phyloP scores from a whole-genome alignment of 1,140 invertebrate species.

The Xylocopa sonorina region DNA sequence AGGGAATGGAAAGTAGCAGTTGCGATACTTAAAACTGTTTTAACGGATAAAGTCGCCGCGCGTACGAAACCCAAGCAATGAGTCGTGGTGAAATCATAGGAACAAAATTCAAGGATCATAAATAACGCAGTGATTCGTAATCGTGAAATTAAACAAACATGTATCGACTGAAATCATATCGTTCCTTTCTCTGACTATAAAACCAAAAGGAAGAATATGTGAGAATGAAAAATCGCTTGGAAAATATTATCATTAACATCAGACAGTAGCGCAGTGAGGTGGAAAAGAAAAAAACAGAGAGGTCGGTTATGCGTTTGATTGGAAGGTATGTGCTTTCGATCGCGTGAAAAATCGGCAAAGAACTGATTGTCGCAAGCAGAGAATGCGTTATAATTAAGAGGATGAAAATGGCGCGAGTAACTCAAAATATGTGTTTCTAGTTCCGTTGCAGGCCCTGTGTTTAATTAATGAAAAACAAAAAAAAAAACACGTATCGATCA shows the following conservation, averaged over 20 bases:
- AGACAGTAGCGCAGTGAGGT: neutral
- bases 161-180: too few relatives aligned
- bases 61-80: constrained; percentile 29
- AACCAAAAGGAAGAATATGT: neutral
- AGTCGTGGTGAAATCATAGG: constrained; percentile 10
- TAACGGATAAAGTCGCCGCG: constrained; percentile 1
- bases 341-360: neutral
- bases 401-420: constrained; percentile 64
- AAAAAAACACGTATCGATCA: constrained; percentile 19
- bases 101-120: constrained; percentile 13
- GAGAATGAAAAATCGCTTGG: too few relatives aligned
- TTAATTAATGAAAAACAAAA: neutral
- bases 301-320: neutral
- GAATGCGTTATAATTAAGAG: constrained; percentile 6
- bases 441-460: constrained; percentile 62
- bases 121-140: neutral
- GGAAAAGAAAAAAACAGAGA: neutral
- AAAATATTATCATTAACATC: neutral
- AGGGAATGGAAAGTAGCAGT: neutral
- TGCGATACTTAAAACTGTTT: neutral
- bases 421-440: constrained; percentile 78
- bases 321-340: constrained; percentile 4
- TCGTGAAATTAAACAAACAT: neutral
- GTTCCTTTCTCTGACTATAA: neutral
- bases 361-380: constrained; percentile 49